Evolutionary conservation across 2,888 invertebrate species (phyloP), one percentile per base, ranked within the genome.

Genomic region (Nematopogon swammerdamellus): DNA sequence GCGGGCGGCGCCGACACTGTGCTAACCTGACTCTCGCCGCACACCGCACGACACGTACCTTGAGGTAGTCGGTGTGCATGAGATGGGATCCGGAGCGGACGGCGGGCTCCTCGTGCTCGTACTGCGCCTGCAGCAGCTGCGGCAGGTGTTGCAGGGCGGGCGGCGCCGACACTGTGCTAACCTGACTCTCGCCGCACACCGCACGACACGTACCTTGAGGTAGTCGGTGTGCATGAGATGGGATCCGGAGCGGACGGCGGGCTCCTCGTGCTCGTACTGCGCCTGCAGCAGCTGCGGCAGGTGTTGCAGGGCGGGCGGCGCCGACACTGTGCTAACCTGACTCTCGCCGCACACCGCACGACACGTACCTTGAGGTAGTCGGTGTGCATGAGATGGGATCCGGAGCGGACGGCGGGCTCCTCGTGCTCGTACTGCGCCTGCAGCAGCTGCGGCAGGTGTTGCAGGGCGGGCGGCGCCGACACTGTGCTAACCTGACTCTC

Each of bases 241-340:
- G 58, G 95, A 89, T 45, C 95, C 95, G 46, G 91, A 90, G 42
- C 95, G 81, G 1, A 96, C 89, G 45, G 93, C 87, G 0, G 95
- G 91, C 63, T 97, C 97, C 71, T 97, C 97, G 64, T 95, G 95
- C 58, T 96, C 95, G 66, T 94, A 95, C 69, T 97, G 97, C 43
- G 91, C 82, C 51, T 93, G 80, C 19, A 97, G 70, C 52, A 93
- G 86, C 60, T 91, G 91, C 0, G 95, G 93, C 48, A 96, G 70
- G 18, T 91, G 89, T 0, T 92, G 90, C 43, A 96, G 71, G 19
- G 95, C 93, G 59, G 89, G 86, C 46, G 95, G 82, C 82, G 4
- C 82, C 68, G 18, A 73, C 65, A 73, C 66, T 4, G 66, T 53
- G 57, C 57, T 56, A 58, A 55, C 44, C 63, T 53, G 44, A 2